Evolutionary conservation across 2,113 vertebrate genomes (phyloP).

Genomic region (Beaufortia kweichowensis): DNA sequence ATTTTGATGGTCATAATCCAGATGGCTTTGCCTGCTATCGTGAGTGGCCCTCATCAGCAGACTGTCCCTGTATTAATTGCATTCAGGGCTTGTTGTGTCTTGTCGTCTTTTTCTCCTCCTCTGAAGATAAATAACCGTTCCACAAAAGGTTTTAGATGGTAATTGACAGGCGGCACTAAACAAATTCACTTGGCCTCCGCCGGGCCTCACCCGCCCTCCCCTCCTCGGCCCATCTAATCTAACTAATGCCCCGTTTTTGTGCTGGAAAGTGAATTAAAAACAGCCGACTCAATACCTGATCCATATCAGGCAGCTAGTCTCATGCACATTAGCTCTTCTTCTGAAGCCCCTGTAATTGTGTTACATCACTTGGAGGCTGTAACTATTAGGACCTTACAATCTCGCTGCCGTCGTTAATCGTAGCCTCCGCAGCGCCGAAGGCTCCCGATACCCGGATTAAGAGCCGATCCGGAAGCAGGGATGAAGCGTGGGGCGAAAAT

Average conservation of each 20-base stretch:
- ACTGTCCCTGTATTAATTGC: constrained; percentile 70
- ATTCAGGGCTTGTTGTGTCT: constrained; percentile 68
- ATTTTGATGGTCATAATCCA: constrained; percentile 29
- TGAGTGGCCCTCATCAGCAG: constrained; percentile 61
- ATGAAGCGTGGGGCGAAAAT: constrained; percentile 59
- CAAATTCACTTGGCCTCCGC: constrained; percentile 69
- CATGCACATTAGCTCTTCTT: constrained; percentile 79
- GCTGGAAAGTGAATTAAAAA: constrained; percentile 81
- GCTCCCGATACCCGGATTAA: constrained; percentile 65
- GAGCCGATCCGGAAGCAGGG: constrained; percentile 53
- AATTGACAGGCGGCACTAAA: constrained; percentile 81
- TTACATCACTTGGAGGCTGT: constrained; percentile 77
- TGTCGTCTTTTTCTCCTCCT: constrained; percentile 52
- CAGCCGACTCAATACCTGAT: constrained; percentile 80
- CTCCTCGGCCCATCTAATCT: constrained; percentile 71
- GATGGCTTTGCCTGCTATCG: constrained; percentile 12
- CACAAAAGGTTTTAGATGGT: constrained; percentile 73
- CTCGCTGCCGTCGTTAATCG: constrained; percentile 75
- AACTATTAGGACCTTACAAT: constrained; percentile 78
- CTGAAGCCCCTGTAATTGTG: constrained; percentile 77
- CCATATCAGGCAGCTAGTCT: constrained; percentile 72
- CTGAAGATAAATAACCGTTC: constrained; percentile 70
- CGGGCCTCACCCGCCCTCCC: constrained; percentile 52
- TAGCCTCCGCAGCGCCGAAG: constrained; percentile 66
- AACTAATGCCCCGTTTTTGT: constrained; percentile 79